These are phyloP conservation scores for Champsocephalus esox DNA, from an alignment of 2,797 vertebrate species.

Conservation along the genomic window DNA sequence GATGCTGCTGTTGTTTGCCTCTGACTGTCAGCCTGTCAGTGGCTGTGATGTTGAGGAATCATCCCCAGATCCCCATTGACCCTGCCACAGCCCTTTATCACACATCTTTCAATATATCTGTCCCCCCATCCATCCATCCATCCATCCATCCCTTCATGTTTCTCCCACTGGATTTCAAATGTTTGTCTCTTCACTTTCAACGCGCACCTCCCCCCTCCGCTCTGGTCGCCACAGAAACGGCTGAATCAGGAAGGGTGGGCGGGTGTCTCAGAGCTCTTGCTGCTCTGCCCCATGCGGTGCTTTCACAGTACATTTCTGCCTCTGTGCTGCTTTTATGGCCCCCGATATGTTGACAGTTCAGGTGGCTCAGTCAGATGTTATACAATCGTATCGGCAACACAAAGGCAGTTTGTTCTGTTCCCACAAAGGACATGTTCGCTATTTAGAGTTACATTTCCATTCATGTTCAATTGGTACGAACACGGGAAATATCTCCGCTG, in stretches of 20 bases:
- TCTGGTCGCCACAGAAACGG: constrained; percentile 85
- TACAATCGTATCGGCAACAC: constrained; percentile 59
- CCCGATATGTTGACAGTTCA: constrained; percentile 70
- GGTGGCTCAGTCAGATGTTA: constrained; percentile 73
- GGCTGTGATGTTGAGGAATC: constrained; percentile 58
- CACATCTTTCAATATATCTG: constrained; percentile 45
- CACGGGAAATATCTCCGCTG: constrained; percentile 24
- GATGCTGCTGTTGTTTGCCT: constrained; percentile 64
- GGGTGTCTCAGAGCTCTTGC: constrained; percentile 79
- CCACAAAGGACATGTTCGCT: constrained; percentile 34
- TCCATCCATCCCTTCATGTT: constrained; percentile 46
- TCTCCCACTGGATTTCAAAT: constrained; percentile 72
- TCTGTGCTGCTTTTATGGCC: constrained; percentile 73
- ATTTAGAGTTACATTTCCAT: constrained; percentile 37
- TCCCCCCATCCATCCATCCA: constrained; percentile 41
- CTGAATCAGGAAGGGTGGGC: constrained; percentile 85
- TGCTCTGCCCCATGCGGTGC: constrained; percentile 82
- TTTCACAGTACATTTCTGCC: constrained; percentile 80
- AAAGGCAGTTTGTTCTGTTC: constrained; percentile 56
- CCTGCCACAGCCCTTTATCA: constrained; percentile 58
- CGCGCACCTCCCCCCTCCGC: constrained; percentile 56
- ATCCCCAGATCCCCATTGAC: constrained; percentile 55
- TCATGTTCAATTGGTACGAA: constrained; percentile 44
- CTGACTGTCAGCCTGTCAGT: constrained; percentile 68
- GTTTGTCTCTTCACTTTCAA: constrained; percentile 74